Percentiles rank a stretch among this genome's conserved stretches.
phyloP scores from a whole-genome alignment of 2,797 vertebrate genomes.

The Aeoliscus strigatus region DNA sequence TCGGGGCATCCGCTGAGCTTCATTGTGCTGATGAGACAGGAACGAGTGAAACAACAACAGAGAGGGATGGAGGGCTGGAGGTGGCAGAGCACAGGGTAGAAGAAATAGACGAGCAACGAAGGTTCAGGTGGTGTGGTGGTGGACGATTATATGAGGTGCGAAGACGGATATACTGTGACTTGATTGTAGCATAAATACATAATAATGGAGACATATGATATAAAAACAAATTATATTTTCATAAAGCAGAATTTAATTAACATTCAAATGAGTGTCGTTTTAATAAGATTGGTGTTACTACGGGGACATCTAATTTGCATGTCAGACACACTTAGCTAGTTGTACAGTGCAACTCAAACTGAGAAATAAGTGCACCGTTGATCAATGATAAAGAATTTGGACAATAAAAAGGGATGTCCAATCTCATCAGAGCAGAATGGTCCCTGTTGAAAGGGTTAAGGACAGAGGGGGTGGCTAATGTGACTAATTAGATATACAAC shows the following conservation, averaged over 20 bases:
- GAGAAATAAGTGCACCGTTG: conserved; percentile 42
- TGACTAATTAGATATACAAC: no score
- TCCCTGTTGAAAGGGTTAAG: no score
- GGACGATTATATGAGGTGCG: no score
- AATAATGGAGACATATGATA: conserved; percentile 60
- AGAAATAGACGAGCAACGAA: conserved; percentile 16
- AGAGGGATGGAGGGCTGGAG: conserved; percentile 32
- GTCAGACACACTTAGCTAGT: conserved; percentile 20
- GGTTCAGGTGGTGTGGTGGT: conserved; percentile 21
- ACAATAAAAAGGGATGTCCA: no score
- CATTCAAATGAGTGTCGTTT: conserved; percentile 60
- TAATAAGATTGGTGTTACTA: conserved; percentile 64
- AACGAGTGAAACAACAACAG: conserved; percentile 47
- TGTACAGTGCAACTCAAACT: conserved; percentile 26
- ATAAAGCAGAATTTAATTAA: conserved; percentile 64
- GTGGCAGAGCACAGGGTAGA: conserved; percentile 21
- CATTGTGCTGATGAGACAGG: conserved; percentile 67
- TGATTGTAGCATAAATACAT: conserved; percentile 61
- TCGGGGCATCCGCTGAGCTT: conserved; percentile 46
- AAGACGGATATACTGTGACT: conserved; percentile 36
- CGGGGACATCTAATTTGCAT: conserved; percentile 61
- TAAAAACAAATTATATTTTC: no score
- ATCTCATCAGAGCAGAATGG: no score
- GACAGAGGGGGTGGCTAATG: no score
- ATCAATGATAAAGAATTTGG: conserved; percentile 61